These are phyloP conservation scores for Sebastes diploproa DNA, from an alignment of 2,797 vertebrate species.

Conservation along the genomic window DNA sequence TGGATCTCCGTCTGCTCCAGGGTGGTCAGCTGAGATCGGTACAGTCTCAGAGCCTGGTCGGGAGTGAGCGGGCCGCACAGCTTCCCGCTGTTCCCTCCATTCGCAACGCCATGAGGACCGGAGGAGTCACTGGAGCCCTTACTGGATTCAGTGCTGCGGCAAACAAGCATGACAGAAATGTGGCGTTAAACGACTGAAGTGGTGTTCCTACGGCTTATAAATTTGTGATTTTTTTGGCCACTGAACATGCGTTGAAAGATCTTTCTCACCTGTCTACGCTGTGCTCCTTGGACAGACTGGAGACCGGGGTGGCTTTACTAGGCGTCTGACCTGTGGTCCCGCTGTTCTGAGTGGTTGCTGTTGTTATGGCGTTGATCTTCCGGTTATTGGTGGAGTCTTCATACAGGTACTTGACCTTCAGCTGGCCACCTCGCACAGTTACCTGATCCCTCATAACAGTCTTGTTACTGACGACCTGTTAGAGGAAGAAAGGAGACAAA, in stretches of 20 bases:
- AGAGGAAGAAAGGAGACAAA: neutral
- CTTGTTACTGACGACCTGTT: slow-evolving; percentile 81
- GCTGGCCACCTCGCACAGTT: slow-evolving; percentile 80
- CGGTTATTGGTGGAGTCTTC: slow-evolving; percentile 90
- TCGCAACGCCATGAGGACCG: slow-evolving; percentile 42
- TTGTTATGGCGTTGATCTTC: slow-evolving; percentile 80
- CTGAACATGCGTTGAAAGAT: neutral
- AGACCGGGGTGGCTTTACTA: slow-evolving; percentile 73
- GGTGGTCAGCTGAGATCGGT: slow-evolving; percentile 89
- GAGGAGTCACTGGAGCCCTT: slow-evolving; percentile 73
- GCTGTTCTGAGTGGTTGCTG: slow-evolving; percentile 74
- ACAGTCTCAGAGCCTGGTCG: slow-evolving; percentile 92
- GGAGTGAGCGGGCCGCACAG: slow-evolving; percentile 83
- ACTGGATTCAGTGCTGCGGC: slow-evolving; percentile 72
- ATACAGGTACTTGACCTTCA: slow-evolving; percentile 94
- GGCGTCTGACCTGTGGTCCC: slow-evolving; percentile 71
- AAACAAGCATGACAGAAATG: neutral
- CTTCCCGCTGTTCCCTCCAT: slow-evolving; percentile 82
- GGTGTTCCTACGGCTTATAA: neutral
- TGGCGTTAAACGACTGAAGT: neutral
- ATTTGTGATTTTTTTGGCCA: neutral
- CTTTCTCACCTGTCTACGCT: slow-evolving; percentile 77
- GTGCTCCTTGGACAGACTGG: slow-evolving; percentile 84
- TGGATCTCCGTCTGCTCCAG: slow-evolving; percentile 93
- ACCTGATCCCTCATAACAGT: slow-evolving; percentile 87